Base-by-base conservation (phyloP, 2,113 vertebrate species). In the Gasterosteus aculeatus region DNA sequence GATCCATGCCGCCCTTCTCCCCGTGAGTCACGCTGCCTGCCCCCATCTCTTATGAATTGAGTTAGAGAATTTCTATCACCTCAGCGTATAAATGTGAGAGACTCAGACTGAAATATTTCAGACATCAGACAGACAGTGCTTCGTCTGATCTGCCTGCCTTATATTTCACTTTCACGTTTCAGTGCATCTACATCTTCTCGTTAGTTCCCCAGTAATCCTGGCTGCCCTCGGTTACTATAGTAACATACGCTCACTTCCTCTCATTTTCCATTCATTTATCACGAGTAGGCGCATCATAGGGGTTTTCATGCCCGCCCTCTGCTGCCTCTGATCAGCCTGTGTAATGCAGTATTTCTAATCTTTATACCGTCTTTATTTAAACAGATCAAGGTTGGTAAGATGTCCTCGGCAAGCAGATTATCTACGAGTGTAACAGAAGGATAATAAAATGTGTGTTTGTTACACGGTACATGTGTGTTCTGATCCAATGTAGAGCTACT, bases 1-100 rank as follows among this genome's bases (percentile, higher is more conserved):
- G 96, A 97, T 81, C 94, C 93, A 78, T 90, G 88, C 89, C 90
- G 90, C 51, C 75, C 91, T 5, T 35, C 92, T n/a, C 95, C 92
- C 70, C 85, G 98, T 99, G 93, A 97, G 97, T 96, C 58, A 0
- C 11, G 0, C 39, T 15, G 14, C 42, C 38, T 8, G 18, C 15
- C 38, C 5, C 58, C 10, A 5, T 42, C 61, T 59, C 11, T 26
- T 10, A 26, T 39, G 2, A 56, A 15, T 77, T 10, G 3, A 5
- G 1, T 61, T 11, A 7, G 22, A 10, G 42, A 6, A 0, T n/a
- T 67, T 59, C 63, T 44, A 57, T 2, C 8, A 9, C 7, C 47
- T 51, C 1, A 42, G 1, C 31, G 57, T 51, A 19, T 26, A 67
- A 18, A 61, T 39, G 41, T 53, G 42, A 12, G 3, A 57, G 19